These are phyloP conservation scores for Prorops nasuta DNA, from an alignment of 1,140 invertebrate species.

Conservation along the genomic window DNA sequence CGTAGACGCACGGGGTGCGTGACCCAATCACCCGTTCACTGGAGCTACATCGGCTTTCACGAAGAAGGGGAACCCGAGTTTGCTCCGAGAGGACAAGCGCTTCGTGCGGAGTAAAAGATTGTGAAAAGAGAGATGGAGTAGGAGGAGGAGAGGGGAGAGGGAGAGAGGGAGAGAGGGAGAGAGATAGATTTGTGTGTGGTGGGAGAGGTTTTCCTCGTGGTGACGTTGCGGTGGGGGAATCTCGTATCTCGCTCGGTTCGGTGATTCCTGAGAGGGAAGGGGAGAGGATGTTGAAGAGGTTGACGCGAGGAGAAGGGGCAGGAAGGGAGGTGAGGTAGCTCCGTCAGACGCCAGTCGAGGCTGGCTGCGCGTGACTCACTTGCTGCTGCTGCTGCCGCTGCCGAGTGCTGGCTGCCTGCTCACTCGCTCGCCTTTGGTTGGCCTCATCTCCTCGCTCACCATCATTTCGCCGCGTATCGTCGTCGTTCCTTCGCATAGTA, in stretches of 20 bases:
- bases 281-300: conserved; percentile 3
- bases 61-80: conserved; percentile 28
- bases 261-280: not conserved
- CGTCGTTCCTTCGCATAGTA: too few relatives aligned
- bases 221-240: too few relatives aligned
- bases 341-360: conserved; percentile 22
- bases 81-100: conserved; percentile 9
- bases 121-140: conserved; percentile 1
- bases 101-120: conserved; percentile 5
- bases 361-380: conserved; percentile 42
- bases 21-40: conserved; percentile 51
- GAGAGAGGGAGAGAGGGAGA: not conserved
- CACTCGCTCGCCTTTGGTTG: not conserved
- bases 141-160: not conserved
- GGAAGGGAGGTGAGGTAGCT: conserved; percentile 14
- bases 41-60: conserved; percentile 19
- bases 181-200: too few relatives aligned
- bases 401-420: conserved; percentile 8
- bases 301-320: conserved; percentile 8
- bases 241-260: too few relatives aligned
- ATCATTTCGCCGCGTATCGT: not conserved
- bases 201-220: too few relatives aligned
- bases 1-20: conserved; percentile 47
- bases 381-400: too few relatives aligned
- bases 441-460: not conserved